Evolutionary conservation across 2,113 vertebrate genomes (phyloP), one percentile per base, ranked within the genome.

Genomic region (Scartelaos histophorus): DNA sequence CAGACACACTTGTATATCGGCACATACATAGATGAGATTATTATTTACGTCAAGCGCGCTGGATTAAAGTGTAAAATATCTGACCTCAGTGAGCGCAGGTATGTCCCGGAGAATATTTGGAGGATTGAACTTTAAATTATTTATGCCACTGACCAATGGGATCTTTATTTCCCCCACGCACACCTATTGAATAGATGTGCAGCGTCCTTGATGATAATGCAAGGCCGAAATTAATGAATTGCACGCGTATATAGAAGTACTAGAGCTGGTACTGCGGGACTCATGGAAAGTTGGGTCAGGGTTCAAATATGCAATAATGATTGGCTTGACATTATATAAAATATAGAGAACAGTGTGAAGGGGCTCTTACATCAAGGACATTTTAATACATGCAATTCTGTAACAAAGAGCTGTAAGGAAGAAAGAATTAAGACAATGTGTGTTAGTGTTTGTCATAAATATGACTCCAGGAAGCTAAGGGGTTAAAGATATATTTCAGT

Each of bases 311-410:
- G 51, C 25, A 22, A 75, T 72, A 57, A 71, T 76, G 83, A 84
- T 79, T 76, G 69, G 72, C 73, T 86, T 80, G 75, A 83, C 74
- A 73, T 77, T 47, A 75, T 81, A 47, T 69, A 70, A 70, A 83
- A 82, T 61, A 69, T 61, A 19, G 46, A 70, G 69, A 60, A 79
- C 67, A 72, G 72, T 60, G 38, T 0, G 60, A 80, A 62, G 51
- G 65, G 79, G 54, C 67, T 58, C 62, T 76, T 56, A 65, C 74
- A 71, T 83, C 85, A 89, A 88, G 89, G 88, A 85, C 88, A 72
- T 90, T 87, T 86, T 78, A 71, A 77, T 43, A 83, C 89, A 91
- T 86, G 83, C 87, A 83, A 83, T 19, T 73, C 73, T 74, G 76
- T 82, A 76, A 74, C 79, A 70, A 87, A 69, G 78, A 10, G 38